Evolutionary conservation across 2,113 vertebrate genomes (phyloP), one percentile per base, ranked within the genome.

Genomic region (Rhagologus leucostigma): DNA sequence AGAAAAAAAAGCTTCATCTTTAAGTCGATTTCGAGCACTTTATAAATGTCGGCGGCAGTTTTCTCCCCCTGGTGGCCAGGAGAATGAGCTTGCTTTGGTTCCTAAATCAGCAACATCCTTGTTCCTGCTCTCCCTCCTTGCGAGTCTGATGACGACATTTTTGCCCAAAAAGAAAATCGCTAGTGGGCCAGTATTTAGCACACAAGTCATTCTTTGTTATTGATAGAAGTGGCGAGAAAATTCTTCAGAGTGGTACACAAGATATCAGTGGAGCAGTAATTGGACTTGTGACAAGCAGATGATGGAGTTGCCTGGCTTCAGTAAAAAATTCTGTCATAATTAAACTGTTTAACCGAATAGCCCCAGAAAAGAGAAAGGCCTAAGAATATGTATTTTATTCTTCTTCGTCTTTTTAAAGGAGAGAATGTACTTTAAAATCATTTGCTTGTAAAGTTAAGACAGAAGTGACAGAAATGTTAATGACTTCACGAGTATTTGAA

Each of bases 11-110:
- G 21, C 1, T 16, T 30, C 5, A 2, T 7, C 10, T 42, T 19
- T 13, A 23, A 13, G 16, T 0, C 0, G 20, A 16, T 67, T 32
- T 49, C 11, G 16, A 52, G 41, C 3, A 1, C 3, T 4, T 32
- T 6, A 10, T 9, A 29, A 39, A 50, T 2, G 42, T n/a, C 10
- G 10, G 37, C 3, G 37, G 49, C 32, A 44, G 32, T 29, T 24
- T 53, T n/a, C 83, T 84, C 87, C 92, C 89, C 11, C 91, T 95
- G 59, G 73, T 80, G 95, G 87, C 49, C 44, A 18, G 4, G 16
- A 55, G 23, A 78, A 56, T 2, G 3, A 65, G 30, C 5, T 49
- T 12, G 7, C 24, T 16, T 18, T 4, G 1, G 21, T 11, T 64
- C 42, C 44, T n/a, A 8, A 16, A 55, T 4, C 24, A 7, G 52